Evolutionary conservation across 2,797 vertebrate genomes (phyloP).

Genomic region (Coluber constrictor): DNA sequence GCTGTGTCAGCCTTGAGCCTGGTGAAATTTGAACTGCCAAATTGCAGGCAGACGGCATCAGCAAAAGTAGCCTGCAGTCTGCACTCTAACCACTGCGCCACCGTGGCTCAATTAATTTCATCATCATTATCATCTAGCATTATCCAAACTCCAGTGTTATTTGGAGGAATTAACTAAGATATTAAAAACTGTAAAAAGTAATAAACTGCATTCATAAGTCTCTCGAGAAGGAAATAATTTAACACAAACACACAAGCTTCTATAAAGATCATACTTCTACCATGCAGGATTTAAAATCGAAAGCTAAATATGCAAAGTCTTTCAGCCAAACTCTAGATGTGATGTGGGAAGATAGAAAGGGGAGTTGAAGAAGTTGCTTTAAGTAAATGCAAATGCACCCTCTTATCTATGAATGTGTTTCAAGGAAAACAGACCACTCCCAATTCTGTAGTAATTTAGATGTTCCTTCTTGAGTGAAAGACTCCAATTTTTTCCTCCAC

Average conservation of each 20-base stretch:
- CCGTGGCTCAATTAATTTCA: neutral
- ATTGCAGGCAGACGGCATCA: too few species aligned
- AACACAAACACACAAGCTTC: neutral
- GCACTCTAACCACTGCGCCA: too few species aligned
- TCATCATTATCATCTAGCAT: neutral
- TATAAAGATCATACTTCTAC: neutral
- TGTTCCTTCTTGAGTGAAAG: constrained; percentile 22
- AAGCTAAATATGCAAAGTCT: neutral
- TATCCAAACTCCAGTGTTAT: neutral
- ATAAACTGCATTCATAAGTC: neutral
- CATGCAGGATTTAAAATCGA: neutral
- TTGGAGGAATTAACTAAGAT: neutral
- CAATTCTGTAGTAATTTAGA: neutral
- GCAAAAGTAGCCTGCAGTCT: too few species aligned
- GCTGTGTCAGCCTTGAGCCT: too few species aligned
- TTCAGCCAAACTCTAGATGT: neutral
- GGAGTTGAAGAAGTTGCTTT: neutral
- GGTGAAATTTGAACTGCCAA: too few species aligned
- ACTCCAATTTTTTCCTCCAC: constrained; percentile 35
- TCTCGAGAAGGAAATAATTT: neutral
- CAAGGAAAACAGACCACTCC: neutral
- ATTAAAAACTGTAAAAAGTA: neutral
- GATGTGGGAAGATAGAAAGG: neutral
- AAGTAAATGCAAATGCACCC: neutral
- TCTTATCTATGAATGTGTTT: neutral